Evolutionary conservation across 2,113 vertebrate genomes (phyloP).

Genomic region (Halcyon malimbica): DNA sequence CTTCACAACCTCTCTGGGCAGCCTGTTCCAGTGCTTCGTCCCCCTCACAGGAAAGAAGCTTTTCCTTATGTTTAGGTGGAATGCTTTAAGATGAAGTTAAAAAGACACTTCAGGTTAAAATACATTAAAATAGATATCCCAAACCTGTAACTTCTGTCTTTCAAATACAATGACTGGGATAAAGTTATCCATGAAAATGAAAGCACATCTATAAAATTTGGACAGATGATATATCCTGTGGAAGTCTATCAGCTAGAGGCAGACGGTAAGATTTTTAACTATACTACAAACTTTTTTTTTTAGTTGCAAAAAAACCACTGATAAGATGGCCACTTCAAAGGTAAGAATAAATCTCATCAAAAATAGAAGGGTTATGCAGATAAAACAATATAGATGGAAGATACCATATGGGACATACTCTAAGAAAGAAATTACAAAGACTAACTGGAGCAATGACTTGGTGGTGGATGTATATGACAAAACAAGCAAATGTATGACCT

Average conservation of each 20-base stretch:
- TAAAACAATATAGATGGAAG: not conserved
- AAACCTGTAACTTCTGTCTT: not conserved
- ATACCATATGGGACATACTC: no score
- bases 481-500: no score
- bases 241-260: not conserved
- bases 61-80: no score
- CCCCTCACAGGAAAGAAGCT: no score
- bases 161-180: not conserved
- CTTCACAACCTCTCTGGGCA: no score
- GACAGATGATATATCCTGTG: not conserved
- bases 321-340: not conserved
- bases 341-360: not conserved
- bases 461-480: no score
- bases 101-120: not conserved
- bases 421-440: no score
- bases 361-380: not conserved
- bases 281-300: not conserved
- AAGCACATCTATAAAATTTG: not conserved
- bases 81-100: not conserved
- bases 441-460: no score
- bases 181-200: not conserved
- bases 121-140: not conserved
- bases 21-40: no score
- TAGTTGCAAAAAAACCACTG: accelerated
- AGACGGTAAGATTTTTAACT: not conserved